Conservation (phyloP, 2,888 invertebrate genomes). For the Dioctria linearis region DNA sequence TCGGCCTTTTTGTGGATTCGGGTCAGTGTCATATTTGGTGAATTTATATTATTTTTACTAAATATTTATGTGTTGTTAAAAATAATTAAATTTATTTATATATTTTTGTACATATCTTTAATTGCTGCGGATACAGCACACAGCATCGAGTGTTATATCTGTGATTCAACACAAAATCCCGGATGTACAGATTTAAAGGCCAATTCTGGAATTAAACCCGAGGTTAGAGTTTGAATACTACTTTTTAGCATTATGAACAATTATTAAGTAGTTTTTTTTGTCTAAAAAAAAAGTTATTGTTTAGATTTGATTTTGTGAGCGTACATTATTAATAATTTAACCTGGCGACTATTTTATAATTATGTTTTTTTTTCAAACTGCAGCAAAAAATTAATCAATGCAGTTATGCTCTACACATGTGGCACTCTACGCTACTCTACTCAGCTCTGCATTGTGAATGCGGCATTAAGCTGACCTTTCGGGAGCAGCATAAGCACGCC, state of each 20-base stretch:
- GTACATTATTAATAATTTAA: no score
- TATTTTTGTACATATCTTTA: constrained; percentile 5
- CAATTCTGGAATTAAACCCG: constrained; percentile 66
- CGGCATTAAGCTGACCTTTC: no score
- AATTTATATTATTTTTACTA: not conserved
- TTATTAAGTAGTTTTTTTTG: not conserved
- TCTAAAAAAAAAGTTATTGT: no score
- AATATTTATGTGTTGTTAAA: constrained; percentile 3
- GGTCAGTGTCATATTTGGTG: no score
- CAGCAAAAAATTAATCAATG: no score
- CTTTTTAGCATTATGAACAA: not conserved
- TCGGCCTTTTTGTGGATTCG: constrained; percentile 29
- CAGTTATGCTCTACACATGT: no score
- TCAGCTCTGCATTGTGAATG: no score
- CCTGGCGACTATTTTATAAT: no score
- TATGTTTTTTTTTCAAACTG: no score
- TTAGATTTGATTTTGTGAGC: not conserved
- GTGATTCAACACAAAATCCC: constrained; percentile 73
- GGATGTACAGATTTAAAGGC: constrained; percentile 71
- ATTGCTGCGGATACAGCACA: constrained; percentile 64
- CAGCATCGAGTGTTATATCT: constrained; percentile 74
- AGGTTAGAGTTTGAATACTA: constrained; percentile 64
- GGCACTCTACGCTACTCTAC: no score
- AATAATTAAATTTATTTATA: constrained; percentile 3
- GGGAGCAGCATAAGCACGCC: no score